Base-by-base conservation (phyloP, 1,140 invertebrate genomes). In the Sycophaga agraensis region DNA sequence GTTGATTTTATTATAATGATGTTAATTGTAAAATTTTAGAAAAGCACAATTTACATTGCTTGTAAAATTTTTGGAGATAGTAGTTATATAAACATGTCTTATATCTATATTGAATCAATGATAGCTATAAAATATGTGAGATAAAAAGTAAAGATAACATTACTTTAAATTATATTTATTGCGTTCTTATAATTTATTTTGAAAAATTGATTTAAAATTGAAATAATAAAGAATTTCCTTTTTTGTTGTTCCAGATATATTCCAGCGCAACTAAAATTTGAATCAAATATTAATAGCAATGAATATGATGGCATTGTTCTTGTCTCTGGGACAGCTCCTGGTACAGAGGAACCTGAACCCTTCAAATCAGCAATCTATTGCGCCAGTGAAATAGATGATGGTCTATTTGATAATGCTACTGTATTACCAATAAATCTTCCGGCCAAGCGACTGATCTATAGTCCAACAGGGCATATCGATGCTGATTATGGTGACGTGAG, bases 401-500 rank as follows among this genome's bases (percentile, higher is more conserved):
- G 60, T 39, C 69, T 81, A 48, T 73, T 70, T 54, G 69, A 74
- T 59, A 68, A 69, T 43, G 70, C 78, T 11, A 77, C 82, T 8
- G 81, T 91, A 28, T 73, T 91, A 67, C 83, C 85, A 28, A 83
- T 87, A 61, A 83, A 84, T 71, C 78, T 89, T n/a, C 85, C 88
- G 14, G 83, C 84, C 11, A 83, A 83, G 48, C 79, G 87, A 58
- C 70, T 93, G 48, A 84, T 95, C 37, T 86, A 88, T 68, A 84
- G 89, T 26, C 89, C 91, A 0, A 92, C 89, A 39, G 91, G 90
- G n/a, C 84, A 86, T 16, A 80, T 93, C 9, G 87, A 90, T 56
- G 80, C 85, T 9, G 90, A 92, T 75, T 93, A 91, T 73, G 88
- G 94, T 79, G 93, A 95, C 77, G 89, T 92, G 4, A 77, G 87